Evolutionary conservation across 2,888 invertebrate genomes (phyloP).

Genomic region (Agrilus cyanescens): DNA sequence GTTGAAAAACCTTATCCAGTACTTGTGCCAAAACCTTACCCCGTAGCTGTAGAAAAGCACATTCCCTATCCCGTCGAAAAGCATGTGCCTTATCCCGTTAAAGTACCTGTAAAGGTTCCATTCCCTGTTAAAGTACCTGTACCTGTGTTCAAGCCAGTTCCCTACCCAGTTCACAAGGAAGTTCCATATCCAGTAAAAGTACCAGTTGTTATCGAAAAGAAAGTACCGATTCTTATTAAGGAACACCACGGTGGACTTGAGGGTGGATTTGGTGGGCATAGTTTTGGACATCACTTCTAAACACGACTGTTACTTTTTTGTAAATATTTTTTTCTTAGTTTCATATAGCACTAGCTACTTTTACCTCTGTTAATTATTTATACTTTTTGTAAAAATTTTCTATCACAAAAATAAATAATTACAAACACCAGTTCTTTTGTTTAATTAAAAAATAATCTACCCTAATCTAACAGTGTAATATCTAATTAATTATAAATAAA

Average conservation of each 20-base stretch:
- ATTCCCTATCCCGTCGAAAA: constrained; percentile 41
- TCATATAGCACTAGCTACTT: too few species aligned
- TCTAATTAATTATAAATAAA: too few species aligned
- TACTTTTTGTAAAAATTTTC: too few species aligned
- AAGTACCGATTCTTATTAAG: constrained; percentile 21
- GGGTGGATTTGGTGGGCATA: constrained; percentile 1
- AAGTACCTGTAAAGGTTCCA: constrained; percentile 33
- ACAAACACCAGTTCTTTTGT: too few species aligned
- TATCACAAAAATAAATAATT: too few species aligned
- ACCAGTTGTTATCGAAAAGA: constrained; percentile 34
- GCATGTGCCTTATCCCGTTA: constrained; percentile 33
- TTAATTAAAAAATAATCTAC: too few species aligned
- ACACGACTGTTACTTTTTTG: too few species aligned
- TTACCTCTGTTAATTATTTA: too few species aligned
- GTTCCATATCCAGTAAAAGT: constrained; percentile 36
- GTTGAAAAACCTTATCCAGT: constrained; percentile 35
- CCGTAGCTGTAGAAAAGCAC: constrained; percentile 39
- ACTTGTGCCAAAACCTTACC: constrained; percentile 36
- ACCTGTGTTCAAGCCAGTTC: constrained; percentile 23
- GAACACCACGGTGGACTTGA: constrained; percentile 14
- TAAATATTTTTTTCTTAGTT: too few species aligned
- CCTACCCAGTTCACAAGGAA: constrained; percentile 33
- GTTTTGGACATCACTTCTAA: too few species aligned
- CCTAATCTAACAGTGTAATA: too few species aligned
- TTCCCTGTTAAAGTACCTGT: constrained; percentile 22